Evolutionary conservation across 2,888 invertebrate species (phyloP).

Genomic region (Carcina quercana): DNA sequence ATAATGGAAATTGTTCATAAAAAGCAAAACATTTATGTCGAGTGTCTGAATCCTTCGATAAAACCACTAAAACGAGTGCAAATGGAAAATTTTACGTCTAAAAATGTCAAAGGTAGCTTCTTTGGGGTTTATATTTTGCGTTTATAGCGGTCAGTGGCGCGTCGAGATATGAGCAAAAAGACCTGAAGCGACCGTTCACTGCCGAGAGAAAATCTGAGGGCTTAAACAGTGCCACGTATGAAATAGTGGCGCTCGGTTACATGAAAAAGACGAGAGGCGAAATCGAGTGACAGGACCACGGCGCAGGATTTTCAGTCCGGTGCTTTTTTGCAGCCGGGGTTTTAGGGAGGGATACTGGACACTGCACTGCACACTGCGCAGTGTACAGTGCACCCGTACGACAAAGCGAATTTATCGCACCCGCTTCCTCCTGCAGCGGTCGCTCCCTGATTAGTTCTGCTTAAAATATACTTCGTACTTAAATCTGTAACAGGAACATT

Average conservation of each 20-base stretch:
- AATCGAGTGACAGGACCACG: conserved; percentile 71
- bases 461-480: too few species aligned
- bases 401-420: conserved; percentile 61
- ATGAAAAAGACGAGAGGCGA: conserved; percentile 73
- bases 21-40: conserved; percentile 28
- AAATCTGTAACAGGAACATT: too few species aligned
- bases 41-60: conserved; percentile 43
- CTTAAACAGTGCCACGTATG: conserved; percentile 73
- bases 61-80: conserved; percentile 49
- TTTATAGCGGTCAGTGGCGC: conserved; percentile 68
- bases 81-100: conserved; percentile 63
- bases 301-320: conserved; percentile 62
- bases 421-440: conserved; percentile 41
- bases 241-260: conserved; percentile 72
- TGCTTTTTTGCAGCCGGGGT: conserved; percentile 62
- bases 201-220: conserved; percentile 71
- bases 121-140: conserved; percentile 73
- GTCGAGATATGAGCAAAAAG: conserved; percentile 63
- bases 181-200: conserved; percentile 49
- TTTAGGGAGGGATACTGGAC: conserved; percentile 56
- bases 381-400: conserved; percentile 38
- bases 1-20: too few species aligned
- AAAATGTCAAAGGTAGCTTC: conserved; percentile 70
- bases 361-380: too few species aligned
- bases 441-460: conserved; percentile 58